Evolutionary conservation across 2,113 vertebrate species (phyloP).

Genomic region (Microcebus jonahi): DNA sequence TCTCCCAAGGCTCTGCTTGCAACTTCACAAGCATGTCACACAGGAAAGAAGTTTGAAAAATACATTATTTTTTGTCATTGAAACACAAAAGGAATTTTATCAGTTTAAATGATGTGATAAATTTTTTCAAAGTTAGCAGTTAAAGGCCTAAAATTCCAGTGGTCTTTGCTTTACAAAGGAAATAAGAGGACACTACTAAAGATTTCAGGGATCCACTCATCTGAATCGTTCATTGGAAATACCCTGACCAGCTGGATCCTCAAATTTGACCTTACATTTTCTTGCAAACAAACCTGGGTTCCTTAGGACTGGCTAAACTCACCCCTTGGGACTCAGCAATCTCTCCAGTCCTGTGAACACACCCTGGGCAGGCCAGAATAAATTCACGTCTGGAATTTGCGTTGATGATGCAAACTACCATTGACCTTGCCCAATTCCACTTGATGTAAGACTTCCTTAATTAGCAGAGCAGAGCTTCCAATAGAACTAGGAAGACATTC

Average conservation of each 20-base stretch:
- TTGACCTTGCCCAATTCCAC: neutral
- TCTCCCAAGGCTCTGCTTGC: neutral
- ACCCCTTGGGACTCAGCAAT: neutral
- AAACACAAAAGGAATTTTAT: neutral
- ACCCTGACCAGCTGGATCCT: neutral
- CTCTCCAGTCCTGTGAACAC: neutral
- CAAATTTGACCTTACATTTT: neutral
- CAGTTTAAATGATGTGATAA: neutral
- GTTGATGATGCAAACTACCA: conserved; percentile 16
- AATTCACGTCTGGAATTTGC: conserved; percentile 46
- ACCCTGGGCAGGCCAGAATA: neutral
- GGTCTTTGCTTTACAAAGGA: conserved; percentile 27
- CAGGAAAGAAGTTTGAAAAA: neutral
- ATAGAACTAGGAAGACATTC: neutral
- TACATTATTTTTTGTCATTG: neutral
- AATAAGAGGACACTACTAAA: neutral
- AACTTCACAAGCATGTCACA: neutral
- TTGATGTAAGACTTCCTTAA: neutral
- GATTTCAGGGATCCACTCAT: neutral
- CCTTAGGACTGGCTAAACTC: neutral
- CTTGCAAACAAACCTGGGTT: neutral
- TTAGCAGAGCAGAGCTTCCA: neutral
- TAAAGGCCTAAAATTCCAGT: conserved; percentile 33
- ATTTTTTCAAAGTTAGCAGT: neutral
- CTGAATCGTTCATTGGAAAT: neutral